These are phyloP conservation scores for Argyrosomus regius DNA, from an alignment of 2,797 vertebrate genomes.

Conservation along the genomic window DNA sequence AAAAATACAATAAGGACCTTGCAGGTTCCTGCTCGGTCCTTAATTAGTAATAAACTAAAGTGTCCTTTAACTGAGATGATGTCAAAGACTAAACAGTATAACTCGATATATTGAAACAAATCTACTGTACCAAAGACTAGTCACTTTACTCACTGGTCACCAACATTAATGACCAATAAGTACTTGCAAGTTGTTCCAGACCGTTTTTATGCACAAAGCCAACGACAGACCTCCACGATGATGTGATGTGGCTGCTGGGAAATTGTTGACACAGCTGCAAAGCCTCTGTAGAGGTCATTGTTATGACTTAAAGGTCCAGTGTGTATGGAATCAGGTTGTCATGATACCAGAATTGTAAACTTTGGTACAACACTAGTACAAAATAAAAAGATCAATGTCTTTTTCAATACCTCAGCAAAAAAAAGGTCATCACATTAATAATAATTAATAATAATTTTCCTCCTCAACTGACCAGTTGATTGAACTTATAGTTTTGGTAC, in stretches of 20 bases:
- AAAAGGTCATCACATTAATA: too few relatives aligned
- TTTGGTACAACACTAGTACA: too few relatives aligned
- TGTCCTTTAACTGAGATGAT: conserved; percentile 25
- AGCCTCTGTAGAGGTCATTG: background rate
- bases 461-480: too few relatives aligned
- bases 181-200: background rate
- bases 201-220: background rate
- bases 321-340: too few relatives aligned
- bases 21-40: too few relatives aligned
- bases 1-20: too few relatives aligned
- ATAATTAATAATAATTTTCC: too few relatives aligned
- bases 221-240: too few relatives aligned
- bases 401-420: too few relatives aligned
- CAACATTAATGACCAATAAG: background rate
- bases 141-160: background rate
- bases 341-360: too few relatives aligned
- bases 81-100: conserved; percentile 4
- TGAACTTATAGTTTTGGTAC: too few relatives aligned
- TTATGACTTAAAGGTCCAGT: background rate
- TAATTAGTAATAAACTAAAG: conserved; percentile 1
- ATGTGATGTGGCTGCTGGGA: background rate
- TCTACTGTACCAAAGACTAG: background rate
- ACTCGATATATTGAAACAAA: background rate
- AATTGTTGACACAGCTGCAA: background rate
- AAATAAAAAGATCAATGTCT: too few relatives aligned